phyloP scores from a whole-genome alignment of 2,797 vertebrate species.

The Cichlasoma orientale region DNA sequence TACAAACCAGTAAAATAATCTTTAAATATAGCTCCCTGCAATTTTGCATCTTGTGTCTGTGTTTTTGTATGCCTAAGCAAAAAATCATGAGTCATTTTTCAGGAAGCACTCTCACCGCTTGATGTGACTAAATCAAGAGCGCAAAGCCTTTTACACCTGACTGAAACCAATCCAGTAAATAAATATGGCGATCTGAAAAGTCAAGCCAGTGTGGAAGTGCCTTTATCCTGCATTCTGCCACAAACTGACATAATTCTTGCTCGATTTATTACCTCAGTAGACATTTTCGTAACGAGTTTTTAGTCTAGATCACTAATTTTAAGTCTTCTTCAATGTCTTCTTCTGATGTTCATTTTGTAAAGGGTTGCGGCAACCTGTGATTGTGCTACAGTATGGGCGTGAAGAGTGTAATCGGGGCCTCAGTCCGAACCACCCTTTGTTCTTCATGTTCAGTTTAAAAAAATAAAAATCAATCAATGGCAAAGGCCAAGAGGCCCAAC shows the following conservation, averaged over 20 bases:
- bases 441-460: not conserved
- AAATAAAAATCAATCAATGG: not conserved
- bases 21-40: not conserved
- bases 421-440: not conserved
- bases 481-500: not conserved
- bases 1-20: not conserved
- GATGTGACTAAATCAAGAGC: slow-evolving; percentile 10
- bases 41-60: not conserved
- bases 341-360: not conserved
- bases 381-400: too few relatives aligned
- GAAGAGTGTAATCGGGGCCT: not conserved
- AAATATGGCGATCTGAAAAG: not conserved
- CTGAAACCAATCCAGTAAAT: not conserved
- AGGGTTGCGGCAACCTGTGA: not conserved
- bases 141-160: not conserved
- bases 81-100: slow-evolving; percentile 22
- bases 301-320: not conserved
- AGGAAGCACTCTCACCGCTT: not conserved
- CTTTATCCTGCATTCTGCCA: not conserved
- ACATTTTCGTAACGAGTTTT: not conserved
- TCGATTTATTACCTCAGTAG: not conserved
- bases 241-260: not conserved
- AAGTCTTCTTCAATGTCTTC: not conserved
- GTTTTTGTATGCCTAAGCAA: not conserved
- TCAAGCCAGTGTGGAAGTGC: too few relatives aligned